Conservation (phyloP, 1,140 invertebrate genomes). For the Drosophila novamexicana region DNA sequence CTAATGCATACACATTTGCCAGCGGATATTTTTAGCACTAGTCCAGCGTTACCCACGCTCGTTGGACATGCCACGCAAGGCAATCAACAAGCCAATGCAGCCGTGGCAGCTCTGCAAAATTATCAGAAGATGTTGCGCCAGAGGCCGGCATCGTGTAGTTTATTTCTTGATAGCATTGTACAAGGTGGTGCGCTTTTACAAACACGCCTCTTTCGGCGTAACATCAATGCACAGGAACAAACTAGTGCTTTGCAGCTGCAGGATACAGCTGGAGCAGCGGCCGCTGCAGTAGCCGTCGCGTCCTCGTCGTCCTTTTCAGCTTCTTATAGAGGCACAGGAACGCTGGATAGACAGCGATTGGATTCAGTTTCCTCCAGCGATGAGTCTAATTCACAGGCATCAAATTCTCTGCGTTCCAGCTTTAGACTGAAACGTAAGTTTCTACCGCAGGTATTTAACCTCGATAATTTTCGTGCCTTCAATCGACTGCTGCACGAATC, state of each 20-base stretch:
- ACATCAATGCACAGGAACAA: constrained; percentile 73
- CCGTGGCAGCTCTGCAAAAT: constrained; percentile 90
- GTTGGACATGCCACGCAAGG: constrained; percentile 91
- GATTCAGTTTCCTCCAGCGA: constrained; percentile 82
- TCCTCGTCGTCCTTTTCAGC: constrained; percentile 9
- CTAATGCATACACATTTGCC: constrained; percentile 93
- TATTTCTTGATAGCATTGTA: constrained; percentile 94
- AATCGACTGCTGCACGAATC: constrained; percentile 90
- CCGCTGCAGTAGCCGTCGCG: constrained; percentile 22
- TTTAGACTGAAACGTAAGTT: constrained; percentile 79
- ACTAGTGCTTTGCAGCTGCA: constrained; percentile 44
- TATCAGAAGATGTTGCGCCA: constrained; percentile 92
- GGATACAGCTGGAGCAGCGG: constrained; percentile 40
- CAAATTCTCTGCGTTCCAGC: constrained; percentile 70
- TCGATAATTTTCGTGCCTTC: constrained; percentile 85
- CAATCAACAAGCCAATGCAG: constrained; percentile 91
- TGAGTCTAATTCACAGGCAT: constrained; percentile 71
- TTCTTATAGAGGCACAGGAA: constrained; percentile 24
- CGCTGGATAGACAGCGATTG: constrained; percentile 62
- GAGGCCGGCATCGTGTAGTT: constrained; percentile 90
- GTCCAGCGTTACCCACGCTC: constrained; percentile 92
- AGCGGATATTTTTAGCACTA: constrained; percentile 92
- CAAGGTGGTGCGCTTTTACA: constrained; percentile 84
- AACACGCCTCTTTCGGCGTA: constrained; percentile 77
- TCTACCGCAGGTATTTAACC: constrained; percentile 70